Evolutionary conservation across 2,888 invertebrate species (phyloP), one percentile per base, ranked within the genome.

Genomic region (Leptopilina myrica): DNA sequence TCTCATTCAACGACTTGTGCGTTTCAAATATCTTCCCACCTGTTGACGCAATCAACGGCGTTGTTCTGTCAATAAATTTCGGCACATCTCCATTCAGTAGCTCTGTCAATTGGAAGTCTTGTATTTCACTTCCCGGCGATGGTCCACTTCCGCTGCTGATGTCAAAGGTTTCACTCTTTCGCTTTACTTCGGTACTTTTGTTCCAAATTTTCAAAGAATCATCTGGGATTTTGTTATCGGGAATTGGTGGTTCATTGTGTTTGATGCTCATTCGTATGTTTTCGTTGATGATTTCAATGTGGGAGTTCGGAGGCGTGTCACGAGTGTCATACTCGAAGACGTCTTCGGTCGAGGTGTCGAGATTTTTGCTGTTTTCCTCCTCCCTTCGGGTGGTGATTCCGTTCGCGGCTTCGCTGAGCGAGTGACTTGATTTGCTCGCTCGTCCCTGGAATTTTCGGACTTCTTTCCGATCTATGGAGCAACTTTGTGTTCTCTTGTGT

Each of bases 401-500:
- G 12, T 80, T 84, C 2, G 86, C 84, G 0, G 87, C 84, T 43
- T 91, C 90, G 77, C 85, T 89, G 33, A 92, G 79, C 15, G 91
- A 92, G 33, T 90, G 88, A 79, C 88, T 90, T 4, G 91, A 90
- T 67, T 85, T 89, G 78, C 88, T 90, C 5, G 87, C 84, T 81
- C 88, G 89, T 2, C 82, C 77, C 81, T 67, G 87, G 26, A 88
- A 80, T 65, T 85, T 90, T 64, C 86, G 87, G 59, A 88, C 82
- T 76, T 86, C 89, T 3, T 84, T 85, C 5, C 91, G 90, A 79
- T 92, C 92, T 2, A 92, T 91, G 2, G 92, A 92, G 1, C 92
- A 87, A 84, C 92, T 92, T 76, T 92, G 92, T 0, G 93, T 92
- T n/a, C 92, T 89, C 83, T 92, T 92, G 81, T 92, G 92, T 40